These are phyloP conservation scores for Henricia sp. DNA, from an alignment of 53 echinoderm and acorn worm genomes.

Conservation along the genomic window DNA sequence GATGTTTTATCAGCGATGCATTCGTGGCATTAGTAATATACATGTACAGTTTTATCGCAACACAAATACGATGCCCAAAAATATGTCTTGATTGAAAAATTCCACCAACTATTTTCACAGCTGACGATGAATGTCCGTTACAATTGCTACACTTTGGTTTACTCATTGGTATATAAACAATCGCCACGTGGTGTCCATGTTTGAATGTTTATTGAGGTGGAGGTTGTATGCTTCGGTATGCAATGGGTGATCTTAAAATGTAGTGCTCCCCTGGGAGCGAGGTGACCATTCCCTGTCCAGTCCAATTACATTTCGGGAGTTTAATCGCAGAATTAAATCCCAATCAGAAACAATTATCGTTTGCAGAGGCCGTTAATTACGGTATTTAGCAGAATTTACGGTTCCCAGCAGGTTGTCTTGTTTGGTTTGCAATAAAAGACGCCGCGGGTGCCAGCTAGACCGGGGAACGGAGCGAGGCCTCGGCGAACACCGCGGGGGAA, in stretches of 20 bases:
- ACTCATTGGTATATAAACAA: constrained; percentile 45
- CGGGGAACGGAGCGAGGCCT: constrained; percentile 5
- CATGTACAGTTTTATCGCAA: background rate
- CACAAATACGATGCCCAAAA: background rate
- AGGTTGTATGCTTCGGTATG: background rate
- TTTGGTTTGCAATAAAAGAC: constrained; percentile 25
- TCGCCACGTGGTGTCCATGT: background rate
- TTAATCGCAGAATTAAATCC: constrained; percentile 51
- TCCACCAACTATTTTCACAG: constrained; percentile 46
- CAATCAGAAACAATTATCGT: constrained; percentile 56
- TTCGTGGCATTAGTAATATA: background rate
- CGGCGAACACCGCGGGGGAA: background rate
- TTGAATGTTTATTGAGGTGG: background rate
- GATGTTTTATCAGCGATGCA: background rate
- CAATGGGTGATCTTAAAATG: background rate
- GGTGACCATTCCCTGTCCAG: constrained; percentile 7
- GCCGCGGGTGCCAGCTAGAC: background rate
- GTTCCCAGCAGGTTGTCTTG: constrained; percentile 12
- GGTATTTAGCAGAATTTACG: constrained; percentile 36
- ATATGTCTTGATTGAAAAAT: constrained; percentile 26
- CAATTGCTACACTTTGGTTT: background rate
- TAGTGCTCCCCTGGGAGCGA: constrained; percentile 8
- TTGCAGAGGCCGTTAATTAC: constrained; percentile 56
- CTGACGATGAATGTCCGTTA: constrained; percentile 25
- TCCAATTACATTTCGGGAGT: constrained; percentile 26